Conservation (phyloP, 2,888 invertebrate species). For the Dorcus parallelipipedus region DNA sequence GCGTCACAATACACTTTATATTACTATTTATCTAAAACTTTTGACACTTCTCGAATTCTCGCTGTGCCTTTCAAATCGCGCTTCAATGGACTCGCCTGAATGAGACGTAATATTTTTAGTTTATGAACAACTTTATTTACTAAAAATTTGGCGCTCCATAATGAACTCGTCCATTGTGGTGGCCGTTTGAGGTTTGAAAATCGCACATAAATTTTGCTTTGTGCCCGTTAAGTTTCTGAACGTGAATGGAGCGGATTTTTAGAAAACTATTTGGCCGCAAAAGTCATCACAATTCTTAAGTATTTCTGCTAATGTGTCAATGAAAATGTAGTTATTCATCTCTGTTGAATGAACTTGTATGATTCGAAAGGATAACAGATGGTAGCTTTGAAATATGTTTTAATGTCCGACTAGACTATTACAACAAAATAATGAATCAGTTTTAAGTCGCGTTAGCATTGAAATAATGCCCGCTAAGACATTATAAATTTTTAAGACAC, state of each 20-base stretch:
- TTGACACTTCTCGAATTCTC: conserved; percentile 39
- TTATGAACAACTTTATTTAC: conserved; percentile 37
- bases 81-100: conserved; percentile 4
- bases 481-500: too few relatives aligned
- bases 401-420: too few relatives aligned
- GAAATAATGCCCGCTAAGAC: too few relatives aligned
- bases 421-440: too few relatives aligned
- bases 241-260: neutral
- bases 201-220: conserved; percentile 37
- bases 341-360: too few relatives aligned
- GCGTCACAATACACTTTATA: conserved; percentile 7
- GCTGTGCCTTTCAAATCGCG: conserved; percentile 15
- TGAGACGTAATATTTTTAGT: conserved; percentile 2
- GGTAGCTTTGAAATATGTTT: too few relatives aligned
- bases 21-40: conserved; percentile 41
- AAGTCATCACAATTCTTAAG: neutral
- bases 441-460: too few relatives aligned
- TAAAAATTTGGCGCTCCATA: conserved; percentile 25
- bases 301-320: neutral
- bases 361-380: too few relatives aligned
- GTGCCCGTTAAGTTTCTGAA: too few relatives aligned
- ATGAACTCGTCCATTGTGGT: conserved; percentile 33
- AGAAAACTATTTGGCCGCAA: neutral
- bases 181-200: conserved; percentile 40
- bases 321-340: too few relatives aligned